Percentiles rank a stretch among this genome's conserved stretches.
phyloP scores from a whole-genome alignment of 2,888 invertebrate species.

The Meta bourneti region DNA sequence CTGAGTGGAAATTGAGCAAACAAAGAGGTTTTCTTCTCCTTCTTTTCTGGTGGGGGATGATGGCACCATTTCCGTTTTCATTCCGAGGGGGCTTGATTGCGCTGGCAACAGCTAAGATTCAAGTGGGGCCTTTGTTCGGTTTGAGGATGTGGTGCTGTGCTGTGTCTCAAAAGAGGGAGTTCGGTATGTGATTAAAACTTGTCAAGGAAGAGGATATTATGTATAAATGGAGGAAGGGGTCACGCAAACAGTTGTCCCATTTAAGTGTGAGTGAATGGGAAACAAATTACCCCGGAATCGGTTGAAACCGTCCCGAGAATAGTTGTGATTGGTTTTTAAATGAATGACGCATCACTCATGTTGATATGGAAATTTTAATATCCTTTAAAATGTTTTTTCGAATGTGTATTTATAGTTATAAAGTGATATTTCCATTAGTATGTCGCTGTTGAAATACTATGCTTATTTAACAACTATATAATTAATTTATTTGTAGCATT shows the following conservation, averaged over 20 bases:
- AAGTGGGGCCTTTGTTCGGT: not conserved
- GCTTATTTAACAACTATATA: no score
- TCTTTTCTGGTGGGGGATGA: not conserved
- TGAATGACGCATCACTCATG: no score
- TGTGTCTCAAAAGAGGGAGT: not conserved
- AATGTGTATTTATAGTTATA: no score
- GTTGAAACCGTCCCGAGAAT: not conserved
- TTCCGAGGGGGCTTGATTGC: slow-evolving; percentile 4
- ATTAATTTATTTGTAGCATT: no score
- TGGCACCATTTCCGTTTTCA: no score
- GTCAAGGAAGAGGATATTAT: no score
- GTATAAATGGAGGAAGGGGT: not conserved
- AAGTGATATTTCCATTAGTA: no score
- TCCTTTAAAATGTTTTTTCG: no score
- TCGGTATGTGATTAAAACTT: not conserved
- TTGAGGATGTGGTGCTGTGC: not conserved
- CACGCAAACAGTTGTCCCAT: not conserved
- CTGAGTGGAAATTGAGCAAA: slow-evolving; percentile 49
- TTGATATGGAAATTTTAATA: no score
- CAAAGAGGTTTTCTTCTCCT: slow-evolving; percentile 5
- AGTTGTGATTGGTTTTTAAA: not conserved
- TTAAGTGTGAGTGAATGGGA: not conserved
- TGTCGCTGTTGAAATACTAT: no score
- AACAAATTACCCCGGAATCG: not conserved
- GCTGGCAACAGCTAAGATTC: not conserved